Conservation (phyloP, 2,113 vertebrate species). For the Microcebus jonahi region DNA sequence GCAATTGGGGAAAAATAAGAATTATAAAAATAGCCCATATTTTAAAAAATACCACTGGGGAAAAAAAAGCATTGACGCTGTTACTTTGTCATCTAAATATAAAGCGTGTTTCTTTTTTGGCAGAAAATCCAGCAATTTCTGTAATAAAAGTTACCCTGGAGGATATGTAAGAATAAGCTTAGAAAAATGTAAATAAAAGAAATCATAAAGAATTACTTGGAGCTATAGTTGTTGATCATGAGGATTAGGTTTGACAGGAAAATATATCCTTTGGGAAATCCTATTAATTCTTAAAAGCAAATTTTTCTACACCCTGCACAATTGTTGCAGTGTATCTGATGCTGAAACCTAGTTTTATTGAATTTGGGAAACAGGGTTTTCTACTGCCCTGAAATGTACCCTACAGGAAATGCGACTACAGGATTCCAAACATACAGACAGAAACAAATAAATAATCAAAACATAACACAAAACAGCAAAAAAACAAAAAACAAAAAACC, state of each 20-base stretch:
- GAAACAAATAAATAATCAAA: background rate
- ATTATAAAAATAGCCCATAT: slow-evolving; percentile 63
- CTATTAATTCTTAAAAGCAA: slow-evolving; percentile 78
- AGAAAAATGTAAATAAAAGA: slow-evolving; percentile 71
- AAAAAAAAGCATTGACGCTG: slow-evolving; percentile 11
- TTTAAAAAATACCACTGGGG: slow-evolving; percentile 51
- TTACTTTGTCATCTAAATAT: slow-evolving; percentile 56
- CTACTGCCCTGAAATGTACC: background rate
- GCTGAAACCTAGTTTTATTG: slow-evolving; percentile 35
- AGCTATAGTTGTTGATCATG: slow-evolving; percentile 62
- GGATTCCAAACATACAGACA: background rate
- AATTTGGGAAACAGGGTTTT: slow-evolving; percentile 57
- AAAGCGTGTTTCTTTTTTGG: slow-evolving; percentile 49
- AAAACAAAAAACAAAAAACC: background rate
- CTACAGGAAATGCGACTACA: background rate
- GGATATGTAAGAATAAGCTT: slow-evolving; percentile 56
- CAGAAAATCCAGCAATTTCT: slow-evolving; percentile 20
- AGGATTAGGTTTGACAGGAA: slow-evolving; percentile 72
- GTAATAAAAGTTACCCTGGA: slow-evolving; percentile 65
- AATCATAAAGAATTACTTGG: slow-evolving; percentile 60
- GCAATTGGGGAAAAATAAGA: slow-evolving; percentile 32
- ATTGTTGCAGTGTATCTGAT: background rate
- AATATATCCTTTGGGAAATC: slow-evolving; percentile 69
- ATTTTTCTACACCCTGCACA: background rate
- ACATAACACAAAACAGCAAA: background rate